These are phyloP conservation scores for Alosa sapidissima DNA, from an alignment of 2,797 vertebrate species.

Conservation along the genomic window DNA sequence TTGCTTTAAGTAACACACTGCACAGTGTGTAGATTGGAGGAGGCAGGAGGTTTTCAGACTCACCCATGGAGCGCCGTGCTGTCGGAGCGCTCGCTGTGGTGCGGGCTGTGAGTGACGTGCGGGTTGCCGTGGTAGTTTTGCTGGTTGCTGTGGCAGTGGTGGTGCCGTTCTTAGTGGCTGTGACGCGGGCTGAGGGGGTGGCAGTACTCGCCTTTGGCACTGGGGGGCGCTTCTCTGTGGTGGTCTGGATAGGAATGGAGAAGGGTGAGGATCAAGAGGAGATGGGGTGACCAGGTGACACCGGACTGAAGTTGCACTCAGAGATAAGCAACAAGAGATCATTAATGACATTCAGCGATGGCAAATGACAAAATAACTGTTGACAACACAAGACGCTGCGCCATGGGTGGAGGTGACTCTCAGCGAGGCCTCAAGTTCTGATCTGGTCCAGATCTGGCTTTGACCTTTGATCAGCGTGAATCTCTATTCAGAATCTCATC, in stretches of 20 bases:
- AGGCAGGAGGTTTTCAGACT: constrained; percentile 39
- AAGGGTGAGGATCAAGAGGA: background rate
- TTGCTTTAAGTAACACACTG: too few species aligned
- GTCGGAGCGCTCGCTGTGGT: constrained; percentile 51
- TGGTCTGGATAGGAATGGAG: constrained; percentile 45
- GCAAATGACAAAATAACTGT: too few species aligned
- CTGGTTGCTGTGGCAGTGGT: constrained; percentile 58
- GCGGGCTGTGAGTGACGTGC: constrained; percentile 52
- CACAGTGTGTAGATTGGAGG: too few species aligned
- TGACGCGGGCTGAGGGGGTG: constrained; percentile 55
- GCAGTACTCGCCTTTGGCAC: constrained; percentile 72
- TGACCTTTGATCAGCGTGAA: background rate
- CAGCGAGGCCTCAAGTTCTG: background rate
- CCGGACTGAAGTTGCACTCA: background rate
- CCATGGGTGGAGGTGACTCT: background rate
- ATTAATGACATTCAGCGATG: too few species aligned
- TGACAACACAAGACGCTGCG: too few species aligned
- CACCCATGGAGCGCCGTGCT: constrained; percentile 79
- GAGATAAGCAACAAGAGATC: too few species aligned
- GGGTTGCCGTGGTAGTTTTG: constrained; percentile 56
- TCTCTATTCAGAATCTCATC: background rate
- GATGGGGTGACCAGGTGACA: background rate
- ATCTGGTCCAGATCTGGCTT: background rate
- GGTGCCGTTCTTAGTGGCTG: constrained; percentile 67
- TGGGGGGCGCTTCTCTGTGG: constrained; percentile 76